A percentile compares a stretch with the other conserved stretches of the same genome.
These are phyloP conservation scores for Stictocephala bisonia DNA, from an alignment of 2,888 invertebrate species.

Conservation along the genomic window DNA sequence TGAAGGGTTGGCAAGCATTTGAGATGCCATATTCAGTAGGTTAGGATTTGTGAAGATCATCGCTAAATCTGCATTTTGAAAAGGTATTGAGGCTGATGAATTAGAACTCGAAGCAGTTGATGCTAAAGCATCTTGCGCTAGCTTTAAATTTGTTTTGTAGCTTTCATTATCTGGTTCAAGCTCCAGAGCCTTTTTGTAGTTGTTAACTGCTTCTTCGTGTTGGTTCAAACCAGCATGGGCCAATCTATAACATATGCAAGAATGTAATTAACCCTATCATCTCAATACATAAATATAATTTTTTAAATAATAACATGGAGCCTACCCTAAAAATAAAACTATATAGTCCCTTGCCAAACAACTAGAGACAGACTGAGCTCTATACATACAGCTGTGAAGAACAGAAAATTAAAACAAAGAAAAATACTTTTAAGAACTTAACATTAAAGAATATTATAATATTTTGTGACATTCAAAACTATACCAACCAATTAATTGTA, in stretches of 20 bases:
- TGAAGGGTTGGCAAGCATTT: slow-evolving; percentile 85
- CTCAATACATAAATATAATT: too few species aligned
- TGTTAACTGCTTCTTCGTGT: slow-evolving; percentile 84
- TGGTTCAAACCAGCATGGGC: slow-evolving; percentile 87
- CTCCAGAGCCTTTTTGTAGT: slow-evolving; percentile 88
- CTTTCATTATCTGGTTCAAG: slow-evolving; percentile 94
- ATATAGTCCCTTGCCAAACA: too few species aligned
- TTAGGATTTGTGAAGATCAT: slow-evolving; percentile 83
- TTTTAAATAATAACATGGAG: too few species aligned
- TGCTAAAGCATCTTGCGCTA: slow-evolving; percentile 77
- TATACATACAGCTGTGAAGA: too few species aligned
- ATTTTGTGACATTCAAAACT: too few species aligned
- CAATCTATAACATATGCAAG: slow-evolving; percentile 65
- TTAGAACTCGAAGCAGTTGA: neutral
- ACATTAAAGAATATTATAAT: too few species aligned
- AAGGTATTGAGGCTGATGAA: neutral
- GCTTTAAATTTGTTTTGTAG: slow-evolving; percentile 86
- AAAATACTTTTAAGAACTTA: too few species aligned
- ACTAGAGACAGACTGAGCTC: too few species aligned
- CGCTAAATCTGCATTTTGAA: slow-evolving; percentile 63
- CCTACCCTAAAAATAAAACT: too few species aligned
- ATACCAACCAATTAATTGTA: too few species aligned
- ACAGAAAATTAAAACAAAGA: too few species aligned
- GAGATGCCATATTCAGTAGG: slow-evolving; percentile 85
- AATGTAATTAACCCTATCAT: too few species aligned